Evolutionary conservation across 92 coral and sea anemone genomes (phyloP), one percentile per base, ranked within the genome.

Genomic region (Epizoanthus ramosus): DNA sequence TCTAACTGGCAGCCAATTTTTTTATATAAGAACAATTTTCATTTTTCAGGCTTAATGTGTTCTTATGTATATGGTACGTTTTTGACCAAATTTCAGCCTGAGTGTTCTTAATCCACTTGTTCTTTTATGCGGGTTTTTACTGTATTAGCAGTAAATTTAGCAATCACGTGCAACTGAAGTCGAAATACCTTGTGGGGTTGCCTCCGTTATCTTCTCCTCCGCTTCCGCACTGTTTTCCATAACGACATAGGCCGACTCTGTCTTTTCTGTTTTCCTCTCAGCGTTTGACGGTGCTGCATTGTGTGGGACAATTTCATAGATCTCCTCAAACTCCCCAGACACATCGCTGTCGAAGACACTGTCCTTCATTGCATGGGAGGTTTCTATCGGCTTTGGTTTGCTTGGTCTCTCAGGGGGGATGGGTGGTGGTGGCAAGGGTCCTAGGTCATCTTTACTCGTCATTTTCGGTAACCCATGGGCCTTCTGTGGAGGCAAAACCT

Each of bases 341-440:
- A 75, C 88, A 45, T 64, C 84, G 47, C 66, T 71, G 25, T 80
- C 93, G 50, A 81, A 61, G 1, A 77, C 83, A 14, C 80, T 85
- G 35, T 91, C 85, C 19, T 39, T 73, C 68, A 86, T 72, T 18
- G 41, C 72, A 5, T 77, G 83, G 4, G 90, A 86, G 1, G 76
- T 60, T 63, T 83, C 69, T 41, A 83, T 76, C 61, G 83, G 85
- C 65, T 90, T 91, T 14, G 92, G 93, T 50, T 81, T 83, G 33
- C 79, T 87, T 50, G 94, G 95, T 57, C 86, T 88, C 19, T 83
- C 82, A n/a, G 87, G 87, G 56, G 87, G 89, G 25, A 79, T 57
- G 1, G 97, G 97, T 14, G 92, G 75, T 1, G 94, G 89, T 5
- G 95, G 98, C 10, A 93, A 93, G 16, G 98, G 98, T 28, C 98